A percentile compares a stretch with the other conserved stretches of the same genome.
Evolutionary conservation across 1,140 invertebrate genomes (phyloP).

Genomic region (Melanaphis sacchari): DNA sequence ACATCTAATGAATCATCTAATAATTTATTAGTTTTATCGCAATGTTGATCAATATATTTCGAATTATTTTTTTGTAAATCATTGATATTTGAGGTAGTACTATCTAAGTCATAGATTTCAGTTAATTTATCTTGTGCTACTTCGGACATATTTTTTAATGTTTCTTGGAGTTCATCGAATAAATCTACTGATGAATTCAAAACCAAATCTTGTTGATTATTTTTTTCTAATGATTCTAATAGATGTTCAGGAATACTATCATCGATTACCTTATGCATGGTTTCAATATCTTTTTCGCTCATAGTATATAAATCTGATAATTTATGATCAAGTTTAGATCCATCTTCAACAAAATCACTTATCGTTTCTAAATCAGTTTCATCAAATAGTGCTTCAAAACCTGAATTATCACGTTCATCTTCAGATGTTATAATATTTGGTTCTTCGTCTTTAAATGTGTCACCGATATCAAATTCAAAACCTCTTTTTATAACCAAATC

Average conservation of each 20-base stretch:
- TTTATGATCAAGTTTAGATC: neutral
- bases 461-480: slow-evolving; percentile 59
- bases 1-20: neutral
- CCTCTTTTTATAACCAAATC: slow-evolving; percentile 58
- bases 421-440: slow-evolving; percentile 54
- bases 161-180: neutral
- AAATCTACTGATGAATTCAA: neutral
- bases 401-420: slow-evolving; percentile 13
- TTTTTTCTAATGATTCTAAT: slow-evolving; percentile 1
- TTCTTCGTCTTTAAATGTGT: slow-evolving; percentile 60
- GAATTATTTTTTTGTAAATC: neutral
- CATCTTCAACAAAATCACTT: slow-evolving; percentile 3
- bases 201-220: neutral
- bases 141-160: neutral
- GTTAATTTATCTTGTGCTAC: neutral
- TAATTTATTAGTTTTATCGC: too few species aligned
- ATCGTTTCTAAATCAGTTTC: slow-evolving; percentile 27
- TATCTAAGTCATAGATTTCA: too few species aligned
- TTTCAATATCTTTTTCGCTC: neutral
- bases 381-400: slow-evolving; percentile 30
- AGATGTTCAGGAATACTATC: neutral
- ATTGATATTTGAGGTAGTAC: neutral
- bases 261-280: neutral
- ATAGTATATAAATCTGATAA: neutral
- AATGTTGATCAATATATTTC: neutral